Evolutionary conservation across 2,797 vertebrate genomes (phyloP), one percentile per base, ranked within the genome.

Genomic region (Protonibea diacanthus): DNA sequence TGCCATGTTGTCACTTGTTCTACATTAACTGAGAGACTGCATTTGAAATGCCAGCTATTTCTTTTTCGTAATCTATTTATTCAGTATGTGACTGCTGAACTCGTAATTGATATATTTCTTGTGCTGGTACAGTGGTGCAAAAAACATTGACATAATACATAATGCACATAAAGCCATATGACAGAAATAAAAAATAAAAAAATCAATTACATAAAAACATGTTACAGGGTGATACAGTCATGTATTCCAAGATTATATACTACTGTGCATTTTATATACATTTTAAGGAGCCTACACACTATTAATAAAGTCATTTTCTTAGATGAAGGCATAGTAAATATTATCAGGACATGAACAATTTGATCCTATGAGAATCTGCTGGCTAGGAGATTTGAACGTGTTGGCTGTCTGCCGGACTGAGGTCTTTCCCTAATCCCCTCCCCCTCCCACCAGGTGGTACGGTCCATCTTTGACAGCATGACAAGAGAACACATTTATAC

Each of bases 1-100:
- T 88, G 89, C 67, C 71, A n/a, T 82, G 80, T 86, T 88, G 82
- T 83, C 48, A 82, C 86, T 84, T 63, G 57, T 63, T 74, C 76
- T 53, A 58, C 67, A 76, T 80, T 87, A 81, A 89, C 71, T 81
- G 55, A 86, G 74, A 84, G 66, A 59, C 45, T 52, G 10, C 2
- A 1, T 20, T 40, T 61, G 80, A 56, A 80, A 90, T 83, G 55
- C 29, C 57, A 67, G 68, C 17, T 63, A 91, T 87, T 76, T 75
- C 10, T 42, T 13, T 38, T 21, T 71, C 65, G 52, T 38, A 33
- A 42, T 21, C 20, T 11, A 58, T 78, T 63, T 40, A 72, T 72
- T 67, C 7, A 80, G 62, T 33, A 71, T 44, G 48, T 58, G n/a
- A 40, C 21, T 25, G 25, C 56, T 63, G 59, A 71, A 51, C 8